These are phyloP conservation scores for Lochmaea crataegi DNA, from an alignment of 2,888 invertebrate species.

Conservation along the genomic window DNA sequence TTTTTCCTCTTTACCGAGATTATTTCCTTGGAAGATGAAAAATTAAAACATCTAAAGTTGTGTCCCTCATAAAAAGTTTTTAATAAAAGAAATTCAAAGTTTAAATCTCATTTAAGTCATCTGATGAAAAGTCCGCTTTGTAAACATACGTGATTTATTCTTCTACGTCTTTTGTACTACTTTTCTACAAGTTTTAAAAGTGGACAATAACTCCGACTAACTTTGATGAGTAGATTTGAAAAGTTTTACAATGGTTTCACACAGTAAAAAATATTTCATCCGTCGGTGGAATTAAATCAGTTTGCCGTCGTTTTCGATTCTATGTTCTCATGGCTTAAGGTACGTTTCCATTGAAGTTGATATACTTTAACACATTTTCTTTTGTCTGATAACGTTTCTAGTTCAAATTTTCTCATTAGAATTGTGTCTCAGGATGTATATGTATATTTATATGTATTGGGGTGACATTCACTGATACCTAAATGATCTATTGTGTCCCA, in stretches of 20 bases:
- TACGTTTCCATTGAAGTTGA: too few relatives aligned
- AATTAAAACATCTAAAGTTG: constrained; percentile 2
- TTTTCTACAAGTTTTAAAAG: constrained; percentile 48
- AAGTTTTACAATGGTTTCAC: neutral
- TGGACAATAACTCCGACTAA: constrained; percentile 44
- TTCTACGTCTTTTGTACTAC: constrained; percentile 48
- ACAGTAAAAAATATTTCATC: neutral
- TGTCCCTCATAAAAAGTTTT: neutral
- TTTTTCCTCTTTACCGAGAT: neutral
- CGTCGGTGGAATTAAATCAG: neutral
- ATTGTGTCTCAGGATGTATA: too few relatives aligned
- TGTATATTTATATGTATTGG: too few relatives aligned
- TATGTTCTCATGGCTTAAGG: neutral
- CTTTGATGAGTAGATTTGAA: neutral
- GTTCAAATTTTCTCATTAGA: too few relatives aligned
- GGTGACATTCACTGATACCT: too few relatives aligned
- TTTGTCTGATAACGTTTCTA: too few relatives aligned
- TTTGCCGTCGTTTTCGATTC: neutral
- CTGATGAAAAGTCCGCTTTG: constrained; percentile 33
- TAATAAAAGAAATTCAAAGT: constrained; percentile 8
- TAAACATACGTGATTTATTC: constrained; percentile 51
- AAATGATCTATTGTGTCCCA: too few relatives aligned
- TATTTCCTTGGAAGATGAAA: neutral
- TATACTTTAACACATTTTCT: too few relatives aligned
- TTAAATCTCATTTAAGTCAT: constrained; percentile 14